Conservation (phyloP, 2,797 vertebrate species). For the Paratrypauchen microcephalus region DNA sequence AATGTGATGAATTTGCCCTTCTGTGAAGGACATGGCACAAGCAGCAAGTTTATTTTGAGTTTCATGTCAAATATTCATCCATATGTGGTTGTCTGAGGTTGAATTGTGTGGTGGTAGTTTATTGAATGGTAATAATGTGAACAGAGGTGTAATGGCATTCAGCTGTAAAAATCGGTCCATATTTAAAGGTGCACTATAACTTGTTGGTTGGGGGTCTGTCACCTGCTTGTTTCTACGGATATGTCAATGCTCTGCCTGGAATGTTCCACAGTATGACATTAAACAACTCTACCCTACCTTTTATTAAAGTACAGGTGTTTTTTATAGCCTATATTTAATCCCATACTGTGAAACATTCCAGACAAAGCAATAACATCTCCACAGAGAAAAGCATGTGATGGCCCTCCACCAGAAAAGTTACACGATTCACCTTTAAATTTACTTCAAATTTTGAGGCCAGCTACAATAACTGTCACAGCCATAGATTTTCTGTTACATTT, state of each 20-base stretch:
- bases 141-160: background rate
- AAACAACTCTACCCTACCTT: background rate
- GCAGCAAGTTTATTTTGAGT: constrained; percentile 1
- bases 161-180: background rate
- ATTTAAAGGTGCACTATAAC: background rate
- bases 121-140: background rate
- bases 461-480: background rate
- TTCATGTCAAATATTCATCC: background rate
- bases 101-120: background rate
- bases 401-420: too few species aligned
- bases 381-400: too few species aligned
- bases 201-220: too few species aligned
- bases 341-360: too few species aligned
- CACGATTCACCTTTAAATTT: background rate
- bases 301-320: too few species aligned
- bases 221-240: too few species aligned
- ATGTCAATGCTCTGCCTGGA: too few species aligned
- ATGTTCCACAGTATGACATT: too few species aligned
- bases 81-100: background rate
- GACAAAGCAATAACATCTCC: too few species aligned
- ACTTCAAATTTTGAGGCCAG: background rate
- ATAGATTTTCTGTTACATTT: background rate
- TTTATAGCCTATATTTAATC: too few species aligned
- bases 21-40: constrained; percentile 21
- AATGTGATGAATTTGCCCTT: constrained; percentile 23